phyloP scores from a whole-genome alignment of 2,113 vertebrate genomes.

The Nerophis lumbriciformis region DNA sequence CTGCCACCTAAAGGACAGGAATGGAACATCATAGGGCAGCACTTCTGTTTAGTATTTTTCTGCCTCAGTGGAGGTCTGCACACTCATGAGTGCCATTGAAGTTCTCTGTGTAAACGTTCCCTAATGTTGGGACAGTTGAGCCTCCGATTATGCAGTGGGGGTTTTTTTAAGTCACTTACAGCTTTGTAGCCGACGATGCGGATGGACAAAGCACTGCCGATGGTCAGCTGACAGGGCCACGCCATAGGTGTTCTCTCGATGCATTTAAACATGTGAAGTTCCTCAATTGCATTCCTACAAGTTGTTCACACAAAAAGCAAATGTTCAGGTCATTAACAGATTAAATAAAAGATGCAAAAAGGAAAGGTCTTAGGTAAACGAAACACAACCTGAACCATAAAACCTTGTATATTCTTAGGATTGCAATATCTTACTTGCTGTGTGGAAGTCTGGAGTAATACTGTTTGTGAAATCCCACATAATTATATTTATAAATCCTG shows the following conservation, averaged over 20 bases:
- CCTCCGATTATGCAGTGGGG: neutral
- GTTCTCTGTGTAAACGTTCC: no score
- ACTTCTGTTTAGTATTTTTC: neutral
- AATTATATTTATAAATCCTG: no score
- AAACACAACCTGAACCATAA: no score
- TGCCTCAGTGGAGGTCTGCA: neutral
- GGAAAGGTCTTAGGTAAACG: no score
- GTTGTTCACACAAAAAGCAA: slow-evolving; percentile 7
- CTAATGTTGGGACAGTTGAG: no score
- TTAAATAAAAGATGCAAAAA: neutral
- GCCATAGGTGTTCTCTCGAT: slow-evolving; percentile 73
- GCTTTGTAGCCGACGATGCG: slow-evolving; percentile 89
- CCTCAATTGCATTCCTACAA: slow-evolving; percentile 81
- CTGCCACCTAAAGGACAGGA: no score
- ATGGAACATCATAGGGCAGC: neutral
- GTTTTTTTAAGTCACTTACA: slow-evolving; percentile 69
- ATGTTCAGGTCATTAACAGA: neutral
- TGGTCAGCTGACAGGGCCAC: slow-evolving; percentile 89
- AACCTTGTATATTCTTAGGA: no score
- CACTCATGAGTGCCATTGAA: no score
- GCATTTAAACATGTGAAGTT: slow-evolving; percentile 85
- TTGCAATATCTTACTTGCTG: no score
- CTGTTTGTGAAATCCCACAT: no score
- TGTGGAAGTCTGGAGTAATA: no score
- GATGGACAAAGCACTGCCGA: slow-evolving; percentile 85